Evolutionary conservation across 2,113 vertebrate species (phyloP).

Genomic region (Podilymbus podiceps): DNA sequence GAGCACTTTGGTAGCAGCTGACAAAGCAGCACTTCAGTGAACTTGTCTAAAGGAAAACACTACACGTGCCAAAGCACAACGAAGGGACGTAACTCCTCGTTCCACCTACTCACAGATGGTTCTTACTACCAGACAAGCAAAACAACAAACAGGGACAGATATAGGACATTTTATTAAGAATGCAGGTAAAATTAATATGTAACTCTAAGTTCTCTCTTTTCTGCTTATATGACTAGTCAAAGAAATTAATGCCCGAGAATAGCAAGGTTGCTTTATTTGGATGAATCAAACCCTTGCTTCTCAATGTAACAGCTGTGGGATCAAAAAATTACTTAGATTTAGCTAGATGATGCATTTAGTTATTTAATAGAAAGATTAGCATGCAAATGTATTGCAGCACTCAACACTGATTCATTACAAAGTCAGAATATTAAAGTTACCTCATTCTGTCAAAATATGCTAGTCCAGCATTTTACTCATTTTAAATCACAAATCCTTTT

Average conservation of each 20-base stretch:
- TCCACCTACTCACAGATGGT: neutral
- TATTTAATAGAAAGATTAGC: slow-evolving; percentile 32
- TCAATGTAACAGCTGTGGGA: neutral
- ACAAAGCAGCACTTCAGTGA: neutral
- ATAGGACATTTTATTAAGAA: neutral
- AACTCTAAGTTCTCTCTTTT: neutral
- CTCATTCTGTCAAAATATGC: slow-evolving; percentile 54
- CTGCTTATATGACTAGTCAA: neutral
- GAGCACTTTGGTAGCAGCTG: neutral
- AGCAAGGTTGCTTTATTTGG: neutral
- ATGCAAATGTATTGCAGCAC: slow-evolving; percentile 22
- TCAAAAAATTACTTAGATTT: neutral
- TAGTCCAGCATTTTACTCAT: neutral
- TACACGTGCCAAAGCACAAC: neutral
- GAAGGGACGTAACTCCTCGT: neutral
- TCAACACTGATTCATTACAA: neutral
- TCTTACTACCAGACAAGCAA: neutral
- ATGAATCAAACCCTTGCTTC: neutral
- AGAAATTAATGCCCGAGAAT: neutral
- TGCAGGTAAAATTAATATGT: neutral
- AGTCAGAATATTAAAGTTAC: slow-evolving; percentile 29
- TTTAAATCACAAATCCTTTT: slow-evolving; percentile 24
- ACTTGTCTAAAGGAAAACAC: neutral
- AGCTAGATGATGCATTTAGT: neutral
- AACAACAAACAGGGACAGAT: neutral